Percentiles rank a stretch among this genome's conserved stretches.
phyloP scores from a whole-genome alignment of 2,113 vertebrate species.

The Pseudopodoces humilis region DNA sequence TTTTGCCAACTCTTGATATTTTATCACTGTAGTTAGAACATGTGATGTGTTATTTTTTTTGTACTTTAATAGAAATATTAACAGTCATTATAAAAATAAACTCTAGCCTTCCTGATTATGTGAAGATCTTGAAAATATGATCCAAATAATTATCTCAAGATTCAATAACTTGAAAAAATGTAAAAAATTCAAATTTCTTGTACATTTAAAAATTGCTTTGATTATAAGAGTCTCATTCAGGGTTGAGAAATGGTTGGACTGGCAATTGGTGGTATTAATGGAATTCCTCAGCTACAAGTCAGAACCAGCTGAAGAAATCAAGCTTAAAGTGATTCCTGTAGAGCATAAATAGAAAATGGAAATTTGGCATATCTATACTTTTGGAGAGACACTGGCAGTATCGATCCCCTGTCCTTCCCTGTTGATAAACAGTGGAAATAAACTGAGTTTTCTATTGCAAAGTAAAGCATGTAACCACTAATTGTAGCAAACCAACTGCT shows the following conservation, averaged over 20 bases:
- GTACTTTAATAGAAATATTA: not conserved
- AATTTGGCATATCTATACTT: not conserved
- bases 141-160: not conserved
- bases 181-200: not conserved
- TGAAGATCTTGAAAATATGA: not conserved
- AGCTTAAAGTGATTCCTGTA: not conserved
- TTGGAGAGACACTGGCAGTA: not conserved
- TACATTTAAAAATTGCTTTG: not conserved
- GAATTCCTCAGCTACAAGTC: not conserved
- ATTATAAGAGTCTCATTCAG: not conserved
- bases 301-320: not conserved
- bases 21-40: not conserved
- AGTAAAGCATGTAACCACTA: not conserved
- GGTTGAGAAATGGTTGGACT: not conserved
- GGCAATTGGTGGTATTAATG: not conserved
- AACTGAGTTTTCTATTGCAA: not conserved
- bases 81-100: not conserved
- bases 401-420: rapidly evolving
- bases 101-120: not conserved
- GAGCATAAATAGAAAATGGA: not conserved
- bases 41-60: not conserved
- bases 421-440: not conserved
- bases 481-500: not conserved
- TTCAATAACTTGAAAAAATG: not conserved
- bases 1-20: not conserved